Evolutionary conservation across 2,113 vertebrate species (phyloP).

Genomic region (Gopherus evgoodei): DNA sequence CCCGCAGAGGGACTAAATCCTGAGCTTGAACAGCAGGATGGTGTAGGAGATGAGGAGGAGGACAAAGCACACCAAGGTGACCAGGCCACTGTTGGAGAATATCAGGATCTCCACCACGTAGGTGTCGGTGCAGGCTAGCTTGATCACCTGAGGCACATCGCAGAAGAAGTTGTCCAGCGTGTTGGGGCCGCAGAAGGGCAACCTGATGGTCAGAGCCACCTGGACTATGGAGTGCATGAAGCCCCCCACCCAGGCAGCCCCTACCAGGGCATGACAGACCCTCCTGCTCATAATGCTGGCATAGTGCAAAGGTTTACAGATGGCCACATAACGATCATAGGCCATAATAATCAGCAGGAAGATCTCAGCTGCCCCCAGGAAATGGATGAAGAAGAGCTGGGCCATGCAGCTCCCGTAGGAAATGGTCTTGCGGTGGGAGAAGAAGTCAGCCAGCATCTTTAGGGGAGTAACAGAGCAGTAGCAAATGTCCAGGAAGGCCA

Average conservation of each 20-base stretch:
- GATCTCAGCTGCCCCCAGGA: conserved; percentile 55
- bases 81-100: conserved; percentile 64
- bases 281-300: conserved; percentile 11
- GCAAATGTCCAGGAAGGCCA: conserved; percentile 60
- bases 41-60: conserved; percentile 53
- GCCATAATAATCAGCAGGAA: conserved; percentile 64
- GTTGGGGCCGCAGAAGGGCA: conserved; percentile 72
- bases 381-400: conserved; percentile 68
- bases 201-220: conserved; percentile 35
- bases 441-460: conserved; percentile 64
- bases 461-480: conserved; percentile 63
- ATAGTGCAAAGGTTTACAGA: conserved; percentile 62
- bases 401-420: conserved; percentile 58
- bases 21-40: conserved; percentile 47
- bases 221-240: conserved; percentile 64
- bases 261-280: conserved; percentile 26
- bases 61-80: conserved; percentile 51
- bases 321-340: conserved; percentile 66
- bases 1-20: background rate
- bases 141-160: conserved; percentile 37
- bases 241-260: conserved; percentile 56
- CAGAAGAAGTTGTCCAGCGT: background rate
- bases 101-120: conserved; percentile 52
- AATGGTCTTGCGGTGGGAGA: conserved; percentile 25
- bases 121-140: background rate